A percentile compares a stretch with the other conserved stretches of the same genome.
phyloP scores from a whole-genome alignment of 2,113 vertebrate genomes.

The Scomber colias region DNA sequence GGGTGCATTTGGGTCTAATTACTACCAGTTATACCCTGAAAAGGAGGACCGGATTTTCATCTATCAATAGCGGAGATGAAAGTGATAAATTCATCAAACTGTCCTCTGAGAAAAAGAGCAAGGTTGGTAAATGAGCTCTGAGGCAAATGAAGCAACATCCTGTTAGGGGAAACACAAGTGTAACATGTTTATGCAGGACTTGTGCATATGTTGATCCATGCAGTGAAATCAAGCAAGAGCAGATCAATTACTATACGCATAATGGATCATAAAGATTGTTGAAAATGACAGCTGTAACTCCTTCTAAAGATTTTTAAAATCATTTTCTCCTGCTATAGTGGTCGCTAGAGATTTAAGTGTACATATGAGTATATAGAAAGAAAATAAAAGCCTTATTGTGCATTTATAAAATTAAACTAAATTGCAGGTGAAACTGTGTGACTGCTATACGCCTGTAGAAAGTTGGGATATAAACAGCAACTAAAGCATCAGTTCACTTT shows the following conservation, averaged over 20 bases:
- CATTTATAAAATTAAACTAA: slow-evolving; percentile 1
- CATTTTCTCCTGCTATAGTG: not conserved
- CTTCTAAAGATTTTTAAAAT: not conserved
- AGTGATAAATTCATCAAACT: slow-evolving; percentile 65
- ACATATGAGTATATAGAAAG: not conserved
- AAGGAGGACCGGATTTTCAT: slow-evolving; percentile 55
- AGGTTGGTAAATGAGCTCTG: slow-evolving; percentile 60
- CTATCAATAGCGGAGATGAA: slow-evolving; percentile 62
- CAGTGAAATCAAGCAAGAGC: slow-evolving; percentile 12
- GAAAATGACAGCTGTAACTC: slow-evolving; percentile 15
- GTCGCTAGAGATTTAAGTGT: too few species aligned
- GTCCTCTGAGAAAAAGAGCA: slow-evolving; percentile 50
- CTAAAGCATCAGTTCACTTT: not conserved
- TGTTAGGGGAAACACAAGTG: slow-evolving; percentile 27
- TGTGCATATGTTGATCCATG: slow-evolving; percentile 1
- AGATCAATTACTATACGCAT: slow-evolving; percentile 4
- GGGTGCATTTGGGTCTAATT: slow-evolving; percentile 72
- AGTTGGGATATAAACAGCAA: not conserved
- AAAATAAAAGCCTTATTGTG: not conserved
- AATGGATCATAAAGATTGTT: slow-evolving; percentile 18
- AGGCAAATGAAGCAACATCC: slow-evolving; percentile 59
- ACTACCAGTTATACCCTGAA: slow-evolving; percentile 48
- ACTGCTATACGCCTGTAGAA: not conserved
- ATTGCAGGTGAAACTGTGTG: not conserved
- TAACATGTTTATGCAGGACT: slow-evolving; percentile 32